Evolutionary conservation across 2,113 vertebrate species (phyloP).

Genomic region (Carettochelys insculpta): DNA sequence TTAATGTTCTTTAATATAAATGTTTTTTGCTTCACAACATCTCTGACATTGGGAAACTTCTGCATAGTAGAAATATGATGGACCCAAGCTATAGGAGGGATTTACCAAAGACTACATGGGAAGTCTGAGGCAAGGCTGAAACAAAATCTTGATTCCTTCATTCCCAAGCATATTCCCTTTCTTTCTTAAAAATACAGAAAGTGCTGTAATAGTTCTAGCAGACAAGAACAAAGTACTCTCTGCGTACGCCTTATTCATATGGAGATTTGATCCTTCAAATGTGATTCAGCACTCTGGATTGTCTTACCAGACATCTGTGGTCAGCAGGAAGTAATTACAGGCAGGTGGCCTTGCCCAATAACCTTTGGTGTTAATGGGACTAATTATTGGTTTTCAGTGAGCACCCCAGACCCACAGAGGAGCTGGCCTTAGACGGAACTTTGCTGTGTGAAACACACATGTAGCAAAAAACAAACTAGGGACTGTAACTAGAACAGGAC

Average conservation of each 20-base stretch:
- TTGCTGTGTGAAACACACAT: background rate
- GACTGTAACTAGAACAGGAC: background rate
- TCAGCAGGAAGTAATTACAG: background rate
- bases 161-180: background rate
- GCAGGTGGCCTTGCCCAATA: no score
- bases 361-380: background rate
- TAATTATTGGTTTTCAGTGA: background rate
- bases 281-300: background rate
- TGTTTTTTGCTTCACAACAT: background rate
- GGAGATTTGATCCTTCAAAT: no score
- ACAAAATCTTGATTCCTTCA: background rate
- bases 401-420: background rate
- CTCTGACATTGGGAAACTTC: background rate
- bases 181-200: rapidly evolving
- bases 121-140: background rate
- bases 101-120: background rate
- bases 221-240: background rate
- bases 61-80: background rate
- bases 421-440: background rate
- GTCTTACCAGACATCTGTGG: background rate
- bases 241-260: no score
- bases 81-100: background rate
- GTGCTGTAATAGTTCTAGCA: background rate
- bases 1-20: background rate
- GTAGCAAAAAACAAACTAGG: no score